Conservation (phyloP, 2,113 vertebrate species). For the cattle (Bos taurus) region DNA sequence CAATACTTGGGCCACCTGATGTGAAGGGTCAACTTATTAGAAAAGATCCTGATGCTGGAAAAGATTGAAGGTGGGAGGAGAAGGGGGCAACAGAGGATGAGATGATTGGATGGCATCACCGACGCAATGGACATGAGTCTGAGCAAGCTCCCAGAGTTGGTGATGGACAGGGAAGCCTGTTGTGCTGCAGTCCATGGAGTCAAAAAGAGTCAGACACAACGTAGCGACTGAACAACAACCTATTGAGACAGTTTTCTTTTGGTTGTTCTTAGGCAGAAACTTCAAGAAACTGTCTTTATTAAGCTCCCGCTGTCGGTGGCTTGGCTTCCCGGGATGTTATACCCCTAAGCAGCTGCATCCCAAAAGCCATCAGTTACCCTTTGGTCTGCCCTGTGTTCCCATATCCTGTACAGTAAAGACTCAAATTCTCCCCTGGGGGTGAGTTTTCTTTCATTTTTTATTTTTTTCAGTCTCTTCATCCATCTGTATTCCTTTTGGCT, state of each 20-base stretch:
- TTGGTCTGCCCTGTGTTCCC: accelerated
- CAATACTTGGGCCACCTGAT: neutral
- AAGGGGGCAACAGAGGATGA: neutral
- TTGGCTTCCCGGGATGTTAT: neutral
- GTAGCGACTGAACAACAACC: neutral
- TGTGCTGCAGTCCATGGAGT: neutral
- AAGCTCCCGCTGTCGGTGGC: accelerated
- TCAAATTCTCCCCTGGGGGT: neutral
- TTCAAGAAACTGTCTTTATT: accelerated
- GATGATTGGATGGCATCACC: neutral
- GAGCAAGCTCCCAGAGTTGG: neutral
- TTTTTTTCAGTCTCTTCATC: neutral
- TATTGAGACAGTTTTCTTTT: neutral
- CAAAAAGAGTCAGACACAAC: neutral
- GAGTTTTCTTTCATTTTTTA: neutral
- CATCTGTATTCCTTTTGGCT: neutral
- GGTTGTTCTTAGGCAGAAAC: neutral
- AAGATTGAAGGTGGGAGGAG: neutral
- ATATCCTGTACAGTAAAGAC: neutral
- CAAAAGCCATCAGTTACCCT: accelerated
- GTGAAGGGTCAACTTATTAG: neutral
- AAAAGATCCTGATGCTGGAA: neutral
- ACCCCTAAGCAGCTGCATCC: neutral
- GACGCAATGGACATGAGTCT: neutral
- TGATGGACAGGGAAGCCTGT: neutral